phyloP scores from a whole-genome alignment of 2,113 vertebrate species.

The rabbit (Oryctolagus cuniculus) region mOryCun1.1 NC_091440.1:38503001-38503500 shows the following conservation, averaged over 20 bases:
- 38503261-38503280: background rate
- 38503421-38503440: background rate
- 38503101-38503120: slow-evolving; percentile 35
- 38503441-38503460: background rate
- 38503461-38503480: background rate
- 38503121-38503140: background rate
- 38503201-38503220: background rate
- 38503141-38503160: no score
- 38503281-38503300: background rate
- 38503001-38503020: slow-evolving; percentile 23
- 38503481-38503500: background rate
- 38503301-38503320: background rate
- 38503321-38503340: background rate
- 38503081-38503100: background rate
- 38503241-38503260: background rate
- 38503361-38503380: background rate
- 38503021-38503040: slow-evolving; percentile 23
- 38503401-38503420: background rate
- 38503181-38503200: background rate
- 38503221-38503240: background rate
- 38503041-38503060: background rate
- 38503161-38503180: background rate
- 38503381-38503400: background rate
- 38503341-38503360: background rate
- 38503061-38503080: background rate